phyloP scores from a whole-genome alignment of 2,797 vertebrate genomes.

The Cyclura pinguis region DNA sequence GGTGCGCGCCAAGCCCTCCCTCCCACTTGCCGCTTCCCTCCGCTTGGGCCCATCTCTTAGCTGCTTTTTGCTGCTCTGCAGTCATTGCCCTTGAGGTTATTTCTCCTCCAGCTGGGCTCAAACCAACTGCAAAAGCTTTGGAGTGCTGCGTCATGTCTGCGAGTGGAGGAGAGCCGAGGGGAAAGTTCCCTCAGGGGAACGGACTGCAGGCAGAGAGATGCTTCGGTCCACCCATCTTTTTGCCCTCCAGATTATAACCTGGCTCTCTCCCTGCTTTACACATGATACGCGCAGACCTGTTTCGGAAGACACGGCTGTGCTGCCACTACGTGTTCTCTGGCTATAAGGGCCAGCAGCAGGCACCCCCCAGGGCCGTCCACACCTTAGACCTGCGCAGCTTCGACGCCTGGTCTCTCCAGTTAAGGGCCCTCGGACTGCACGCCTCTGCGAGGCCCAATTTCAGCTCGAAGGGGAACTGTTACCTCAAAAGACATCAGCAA shows the following conservation, averaged over 20 bases:
- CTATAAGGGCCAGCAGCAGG: background rate
- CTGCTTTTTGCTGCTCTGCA: background rate
- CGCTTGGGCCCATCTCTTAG: too few relatives aligned
- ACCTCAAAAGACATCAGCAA: background rate
- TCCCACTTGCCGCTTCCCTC: background rate
- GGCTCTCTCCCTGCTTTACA: background rate
- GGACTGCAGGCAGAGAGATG: background rate
- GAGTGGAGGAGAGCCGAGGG: background rate
- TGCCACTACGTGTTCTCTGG: background rate
- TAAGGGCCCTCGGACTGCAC: background rate
- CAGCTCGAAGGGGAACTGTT: background rate
- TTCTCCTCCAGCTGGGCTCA: background rate
- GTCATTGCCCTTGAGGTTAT: background rate
- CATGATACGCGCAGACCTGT: background rate
- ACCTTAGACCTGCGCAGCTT: background rate
- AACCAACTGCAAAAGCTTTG: too few relatives aligned
- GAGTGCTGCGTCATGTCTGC: background rate
- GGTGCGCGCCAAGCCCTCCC: accelerated
- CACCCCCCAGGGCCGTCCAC: background rate
- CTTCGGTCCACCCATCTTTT: background rate
- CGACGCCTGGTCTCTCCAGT: too few relatives aligned
- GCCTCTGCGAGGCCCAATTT: background rate
- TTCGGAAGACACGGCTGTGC: background rate
- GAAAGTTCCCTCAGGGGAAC: background rate
- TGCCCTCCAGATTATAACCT: background rate